phyloP scores from a whole-genome alignment of 2,113 vertebrate genomes.

The Platysteira castanea region DNA sequence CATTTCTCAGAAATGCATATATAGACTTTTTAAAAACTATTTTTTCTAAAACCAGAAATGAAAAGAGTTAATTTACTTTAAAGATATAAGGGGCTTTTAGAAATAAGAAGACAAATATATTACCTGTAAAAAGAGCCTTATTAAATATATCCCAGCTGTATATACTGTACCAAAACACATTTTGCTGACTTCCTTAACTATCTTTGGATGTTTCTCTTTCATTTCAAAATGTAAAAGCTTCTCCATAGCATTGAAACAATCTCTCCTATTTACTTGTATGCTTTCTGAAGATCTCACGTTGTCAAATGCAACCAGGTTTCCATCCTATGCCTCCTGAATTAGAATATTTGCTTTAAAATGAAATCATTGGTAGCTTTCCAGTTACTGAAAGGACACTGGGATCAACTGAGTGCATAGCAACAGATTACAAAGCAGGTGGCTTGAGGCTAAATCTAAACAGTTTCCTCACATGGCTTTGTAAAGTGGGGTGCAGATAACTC shows the following conservation, averaged over 20 bases:
- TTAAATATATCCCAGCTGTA: background rate
- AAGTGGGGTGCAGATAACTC: slow-evolving; percentile 66
- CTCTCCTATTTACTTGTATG: background rate
- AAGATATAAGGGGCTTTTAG: background rate
- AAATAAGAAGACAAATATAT: background rate
- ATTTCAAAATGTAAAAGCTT: background rate
- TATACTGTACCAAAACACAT: background rate
- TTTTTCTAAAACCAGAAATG: background rate
- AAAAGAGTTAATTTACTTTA: background rate
- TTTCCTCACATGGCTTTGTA: slow-evolving; percentile 74
- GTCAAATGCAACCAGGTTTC: background rate
- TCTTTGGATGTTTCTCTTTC: background rate
- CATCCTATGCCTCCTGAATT: background rate
- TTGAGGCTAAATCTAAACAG: slow-evolving; percentile 75
- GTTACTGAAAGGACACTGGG: slow-evolving; percentile 57
- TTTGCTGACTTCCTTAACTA: background rate
- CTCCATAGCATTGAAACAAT: background rate
- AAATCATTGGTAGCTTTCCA: slow-evolving; percentile 56
- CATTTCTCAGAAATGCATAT: background rate
- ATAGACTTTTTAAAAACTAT: background rate
- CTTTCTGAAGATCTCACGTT: background rate
- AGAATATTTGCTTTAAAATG: slow-evolving; percentile 57
- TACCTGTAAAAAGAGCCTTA: background rate
- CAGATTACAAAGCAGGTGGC: slow-evolving; percentile 79
- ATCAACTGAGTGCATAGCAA: slow-evolving; percentile 69